These are phyloP conservation scores for Leptonema lineaticorne DNA, from an alignment of 1,140 invertebrate species.

Conservation along the genomic window DNA sequence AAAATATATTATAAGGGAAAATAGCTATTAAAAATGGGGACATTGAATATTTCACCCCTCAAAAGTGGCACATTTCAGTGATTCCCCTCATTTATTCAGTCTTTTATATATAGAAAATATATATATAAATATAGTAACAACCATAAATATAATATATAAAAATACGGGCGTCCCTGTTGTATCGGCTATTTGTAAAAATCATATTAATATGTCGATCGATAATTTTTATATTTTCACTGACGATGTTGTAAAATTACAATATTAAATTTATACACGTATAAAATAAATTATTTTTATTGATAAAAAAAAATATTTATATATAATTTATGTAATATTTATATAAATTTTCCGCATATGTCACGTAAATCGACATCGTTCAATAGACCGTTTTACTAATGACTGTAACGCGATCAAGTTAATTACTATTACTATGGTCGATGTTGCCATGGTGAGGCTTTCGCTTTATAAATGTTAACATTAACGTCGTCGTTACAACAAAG, in stretches of 20 bases:
- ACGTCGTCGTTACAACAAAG: not conserved
- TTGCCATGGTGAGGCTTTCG: conserved; percentile 35
- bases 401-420: not conserved
- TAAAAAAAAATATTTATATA: too few relatives aligned
- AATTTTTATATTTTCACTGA: too few relatives aligned
- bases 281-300: too few relatives aligned
- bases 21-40: conserved; percentile 14
- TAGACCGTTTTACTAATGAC: not conserved
- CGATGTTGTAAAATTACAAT: too few relatives aligned
- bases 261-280: too few relatives aligned
- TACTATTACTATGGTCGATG: conserved; percentile 41
- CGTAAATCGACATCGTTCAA: too few relatives aligned
- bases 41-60: conserved; percentile 16
- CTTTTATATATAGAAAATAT: not conserved
- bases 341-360: too few relatives aligned
- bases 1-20: conserved; percentile 20
- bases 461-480: conserved; percentile 39
- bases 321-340: too few relatives aligned
- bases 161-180: not conserved
- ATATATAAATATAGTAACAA: too few relatives aligned
- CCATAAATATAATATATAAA: too few relatives aligned
- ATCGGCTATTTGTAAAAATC: conserved; percentile 23
- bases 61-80: conserved; percentile 9
- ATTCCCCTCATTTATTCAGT: conserved; percentile 2
- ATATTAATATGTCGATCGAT: conserved; percentile 18